Conservation (phyloP, 2,113 vertebrate genomes). For the Coregonus clupeaformis region DNA sequence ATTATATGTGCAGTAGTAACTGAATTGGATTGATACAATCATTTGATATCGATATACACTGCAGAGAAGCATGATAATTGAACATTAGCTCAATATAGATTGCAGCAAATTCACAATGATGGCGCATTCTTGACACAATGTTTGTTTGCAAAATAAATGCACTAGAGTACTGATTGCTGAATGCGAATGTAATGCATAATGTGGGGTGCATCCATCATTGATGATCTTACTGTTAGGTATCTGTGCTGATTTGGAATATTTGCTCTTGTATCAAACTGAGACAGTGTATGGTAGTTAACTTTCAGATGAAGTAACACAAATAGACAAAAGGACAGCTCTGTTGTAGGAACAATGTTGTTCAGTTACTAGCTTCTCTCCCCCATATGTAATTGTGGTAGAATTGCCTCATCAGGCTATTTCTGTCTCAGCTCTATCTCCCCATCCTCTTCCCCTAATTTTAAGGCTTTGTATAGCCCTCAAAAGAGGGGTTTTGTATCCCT, state of each 20-base stretch:
- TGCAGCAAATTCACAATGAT: neutral
- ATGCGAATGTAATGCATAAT: no score
- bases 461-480: constrained; percentile 3
- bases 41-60: constrained; percentile 34
- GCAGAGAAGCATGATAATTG: neutral
- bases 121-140: neutral
- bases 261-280: no score
- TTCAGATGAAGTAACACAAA: no score
- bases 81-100: constrained; percentile 14
- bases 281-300: no score
- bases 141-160: neutral
- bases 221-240: no score
- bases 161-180: neutral
- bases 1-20: constrained; percentile 16
- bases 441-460: neutral
- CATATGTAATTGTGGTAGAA: no score
- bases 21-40: constrained; percentile 16
- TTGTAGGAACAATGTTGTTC: no score
- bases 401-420: neutral
- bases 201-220: no score
- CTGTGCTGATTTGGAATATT: no score
- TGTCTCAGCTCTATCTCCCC: neutral
- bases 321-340: no score
- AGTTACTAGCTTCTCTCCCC: no score
- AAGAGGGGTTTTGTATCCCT: neutral